Percentiles rank a stretch among this genome's conserved stretches.
Conservation (phyloP, 2,888 invertebrate species). For the Kryphioiulus occultus region DNA sequence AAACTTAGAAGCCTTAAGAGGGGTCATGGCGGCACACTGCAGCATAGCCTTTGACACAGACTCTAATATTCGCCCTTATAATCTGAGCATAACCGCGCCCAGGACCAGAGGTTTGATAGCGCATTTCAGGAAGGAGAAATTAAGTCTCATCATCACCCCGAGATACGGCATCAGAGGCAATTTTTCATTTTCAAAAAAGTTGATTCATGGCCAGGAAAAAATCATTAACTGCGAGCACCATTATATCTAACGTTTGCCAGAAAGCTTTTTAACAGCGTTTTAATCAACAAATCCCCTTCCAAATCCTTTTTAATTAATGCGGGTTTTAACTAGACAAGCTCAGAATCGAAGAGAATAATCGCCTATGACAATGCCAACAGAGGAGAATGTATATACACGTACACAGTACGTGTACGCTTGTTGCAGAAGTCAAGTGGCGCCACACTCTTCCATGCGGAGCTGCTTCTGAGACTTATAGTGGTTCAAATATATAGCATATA, state of each 20-base stretch:
- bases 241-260: conserved; percentile 25
- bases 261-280: conserved; percentile 26
- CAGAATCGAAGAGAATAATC: background rate
- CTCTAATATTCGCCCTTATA: background rate
- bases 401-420: too few relatives aligned
- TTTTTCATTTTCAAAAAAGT: conserved; percentile 16
- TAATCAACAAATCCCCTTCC: conserved; percentile 30
- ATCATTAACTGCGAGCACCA: conserved; percentile 9
- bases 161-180: conserved; percentile 23
- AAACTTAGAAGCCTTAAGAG: too few relatives aligned
- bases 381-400: background rate
- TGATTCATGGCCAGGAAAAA: conserved; percentile 25
- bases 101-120: background rate
- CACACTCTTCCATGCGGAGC: too few relatives aligned
- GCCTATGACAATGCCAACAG: conserved; percentile 4
- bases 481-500: too few relatives aligned
- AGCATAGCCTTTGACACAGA: too few relatives aligned
- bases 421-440: background rate
- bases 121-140: conserved; percentile 6
- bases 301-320: conserved; percentile 35
- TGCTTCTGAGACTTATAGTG: too few relatives aligned
- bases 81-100: background rate
- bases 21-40: too few relatives aligned
- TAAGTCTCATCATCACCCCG: conserved; percentile 19
- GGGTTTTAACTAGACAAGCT: conserved; percentile 26